A percentile compares a stretch with the other conserved stretches of the same genome.
phyloP scores from a whole-genome alignment of 2,797 vertebrate species.

The Eurystomus glaucurus region DNA sequence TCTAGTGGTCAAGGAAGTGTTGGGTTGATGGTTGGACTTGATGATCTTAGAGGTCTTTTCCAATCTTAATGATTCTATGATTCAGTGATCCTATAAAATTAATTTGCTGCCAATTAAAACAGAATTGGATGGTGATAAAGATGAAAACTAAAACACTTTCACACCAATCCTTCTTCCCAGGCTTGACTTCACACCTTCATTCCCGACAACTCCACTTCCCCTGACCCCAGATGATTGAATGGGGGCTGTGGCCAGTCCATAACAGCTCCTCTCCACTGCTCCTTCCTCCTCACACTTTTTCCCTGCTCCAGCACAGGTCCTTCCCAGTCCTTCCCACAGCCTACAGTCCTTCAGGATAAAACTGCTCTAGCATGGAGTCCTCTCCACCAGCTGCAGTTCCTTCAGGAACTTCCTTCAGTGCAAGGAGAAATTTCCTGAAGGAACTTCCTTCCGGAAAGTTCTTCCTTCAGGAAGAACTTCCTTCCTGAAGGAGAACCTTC shows the following conservation, averaged over 20 bases:
- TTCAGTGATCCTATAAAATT: neutral
- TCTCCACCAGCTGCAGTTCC: neutral
- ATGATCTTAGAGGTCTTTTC: too few species aligned
- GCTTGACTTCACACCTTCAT: neutral
- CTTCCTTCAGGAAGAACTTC: too few species aligned
- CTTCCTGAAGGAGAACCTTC: too few species aligned
- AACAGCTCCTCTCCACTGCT: neutral
- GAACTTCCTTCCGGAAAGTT: too few species aligned
- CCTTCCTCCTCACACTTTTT: neutral
- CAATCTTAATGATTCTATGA: too few species aligned
- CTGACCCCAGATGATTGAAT: accelerated
- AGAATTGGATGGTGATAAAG: neutral
- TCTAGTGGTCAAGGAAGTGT: too few species aligned
- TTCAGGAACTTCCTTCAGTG: too few species aligned
- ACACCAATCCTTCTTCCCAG: neutral
- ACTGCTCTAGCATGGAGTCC: accelerated
- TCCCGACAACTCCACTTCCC: accelerated
- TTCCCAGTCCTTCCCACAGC: neutral
- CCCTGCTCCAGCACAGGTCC: too few species aligned
- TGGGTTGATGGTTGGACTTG: too few species aligned
- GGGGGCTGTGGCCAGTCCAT: neutral
- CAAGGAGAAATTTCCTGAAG: too few species aligned
- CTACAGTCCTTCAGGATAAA: neutral
- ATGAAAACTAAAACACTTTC: neutral
- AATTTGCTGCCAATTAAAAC: neutral